Conservation (phyloP, 2,888 invertebrate species). For the Linnaemya tessellans region DNA sequence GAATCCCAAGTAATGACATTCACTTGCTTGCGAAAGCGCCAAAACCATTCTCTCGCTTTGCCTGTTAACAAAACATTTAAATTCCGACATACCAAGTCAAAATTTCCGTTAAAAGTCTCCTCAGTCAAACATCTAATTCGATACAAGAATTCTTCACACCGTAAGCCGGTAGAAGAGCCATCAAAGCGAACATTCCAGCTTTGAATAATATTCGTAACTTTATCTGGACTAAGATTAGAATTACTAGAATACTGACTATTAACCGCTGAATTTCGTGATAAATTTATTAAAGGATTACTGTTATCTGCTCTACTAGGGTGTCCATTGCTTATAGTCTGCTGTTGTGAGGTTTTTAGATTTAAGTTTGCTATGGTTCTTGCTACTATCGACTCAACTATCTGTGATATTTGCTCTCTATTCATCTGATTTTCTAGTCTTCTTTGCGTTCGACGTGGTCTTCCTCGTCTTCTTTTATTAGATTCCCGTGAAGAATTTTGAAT, state of each 20-base stretch:
- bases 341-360: not conserved
- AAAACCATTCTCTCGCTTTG: slow-evolving; percentile 4
- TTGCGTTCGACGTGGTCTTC: not conserved
- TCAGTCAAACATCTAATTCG: not conserved
- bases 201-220: slow-evolving; percentile 4
- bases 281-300: too few relatives aligned
- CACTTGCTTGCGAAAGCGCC: too few relatives aligned
- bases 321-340: too few relatives aligned
- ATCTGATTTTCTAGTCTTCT: not conserved
- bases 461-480: not conserved
- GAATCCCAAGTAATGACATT: too few relatives aligned
- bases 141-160: slow-evolving; percentile 19
- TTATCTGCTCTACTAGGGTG: not conserved
- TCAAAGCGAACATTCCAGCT: slow-evolving; percentile 20
- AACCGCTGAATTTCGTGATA: not conserved
- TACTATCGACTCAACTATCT: not conserved
- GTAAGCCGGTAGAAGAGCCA: not conserved
- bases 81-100: not conserved
- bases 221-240: not conserved
- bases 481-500: not conserved
- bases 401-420: not conserved
- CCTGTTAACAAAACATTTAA: slow-evolving; percentile 2
- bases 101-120: not conserved
- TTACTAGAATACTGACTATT: not conserved
- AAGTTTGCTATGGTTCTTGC: not conserved